These are phyloP conservation scores for Lasiurus borealis DNA, from an alignment of 2,113 vertebrate species.

Conservation along the genomic window DNA sequence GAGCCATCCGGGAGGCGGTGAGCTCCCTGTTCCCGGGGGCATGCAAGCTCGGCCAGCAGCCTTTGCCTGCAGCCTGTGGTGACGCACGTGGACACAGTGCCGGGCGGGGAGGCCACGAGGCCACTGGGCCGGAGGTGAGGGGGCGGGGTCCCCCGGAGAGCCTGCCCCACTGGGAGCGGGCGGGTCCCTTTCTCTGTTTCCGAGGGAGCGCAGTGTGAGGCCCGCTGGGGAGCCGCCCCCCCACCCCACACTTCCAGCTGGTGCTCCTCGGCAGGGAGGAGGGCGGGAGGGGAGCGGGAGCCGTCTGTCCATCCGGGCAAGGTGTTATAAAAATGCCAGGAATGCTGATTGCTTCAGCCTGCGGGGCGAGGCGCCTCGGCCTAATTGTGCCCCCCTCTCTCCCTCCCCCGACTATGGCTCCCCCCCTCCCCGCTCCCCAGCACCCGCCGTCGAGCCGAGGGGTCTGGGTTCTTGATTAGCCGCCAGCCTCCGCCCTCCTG, in stretches of 20 bases:
- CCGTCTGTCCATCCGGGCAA: background rate
- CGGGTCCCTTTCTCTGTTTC: no score
- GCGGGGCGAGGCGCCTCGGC: background rate
- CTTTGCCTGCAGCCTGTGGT: no score
- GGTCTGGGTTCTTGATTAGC: background rate
- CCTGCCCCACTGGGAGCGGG: no score
- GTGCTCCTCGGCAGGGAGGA: background rate
- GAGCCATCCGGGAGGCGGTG: no score
- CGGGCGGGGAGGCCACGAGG: no score
- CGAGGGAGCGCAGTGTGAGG: rapidly evolving
- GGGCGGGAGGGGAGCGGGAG: rapidly evolving
- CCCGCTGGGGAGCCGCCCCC: rapidly evolving
- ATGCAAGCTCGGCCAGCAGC: no score
- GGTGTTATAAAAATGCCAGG: background rate
- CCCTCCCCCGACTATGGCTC: background rate
- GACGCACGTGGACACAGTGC: no score
- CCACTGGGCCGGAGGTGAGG: no score
- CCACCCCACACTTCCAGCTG: background rate
- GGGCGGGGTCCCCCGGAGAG: no score
- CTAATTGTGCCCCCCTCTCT: rapidly evolving
- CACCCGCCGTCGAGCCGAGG: rapidly evolving
- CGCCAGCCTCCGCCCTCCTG: background rate
- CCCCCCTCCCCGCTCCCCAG: background rate
- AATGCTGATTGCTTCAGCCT: constrained; percentile 60
- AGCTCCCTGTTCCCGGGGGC: no score